Percentiles rank a stretch among this genome's conserved stretches.
Conservation (phyloP, 2,113 vertebrate species). For the Ictalurus furcatus region DNA sequence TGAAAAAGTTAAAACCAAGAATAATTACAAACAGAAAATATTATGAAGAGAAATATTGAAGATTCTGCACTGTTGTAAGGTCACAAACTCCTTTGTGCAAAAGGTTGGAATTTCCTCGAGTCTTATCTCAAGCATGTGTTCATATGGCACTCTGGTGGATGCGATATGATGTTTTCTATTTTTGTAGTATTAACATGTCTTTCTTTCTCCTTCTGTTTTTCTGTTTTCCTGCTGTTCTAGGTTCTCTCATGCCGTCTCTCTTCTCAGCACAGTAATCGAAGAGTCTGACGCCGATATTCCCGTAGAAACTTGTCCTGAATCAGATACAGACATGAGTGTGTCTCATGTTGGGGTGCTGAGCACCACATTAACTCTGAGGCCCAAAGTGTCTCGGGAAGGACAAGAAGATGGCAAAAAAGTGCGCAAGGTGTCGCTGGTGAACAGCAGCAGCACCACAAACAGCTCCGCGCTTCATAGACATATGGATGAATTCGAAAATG, state of each 20-base stretch:
- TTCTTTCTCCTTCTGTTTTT: neutral
- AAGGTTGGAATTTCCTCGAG: too few species aligned
- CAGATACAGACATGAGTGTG: conserved; percentile 57
- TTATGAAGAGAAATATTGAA: neutral
- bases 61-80: neutral
- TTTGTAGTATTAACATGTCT: neutral
- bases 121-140: neutral
- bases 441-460: neutral
- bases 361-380: conserved; percentile 62
- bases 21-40: too few species aligned
- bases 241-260: conserved; percentile 28
- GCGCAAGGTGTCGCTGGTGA: conserved; percentile 75
- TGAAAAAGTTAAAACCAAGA: too few species aligned
- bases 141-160: neutral
- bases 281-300: conserved; percentile 32
- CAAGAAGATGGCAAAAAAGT: conserved; percentile 66
- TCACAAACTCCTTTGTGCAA: neutral
- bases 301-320: conserved; percentile 24
- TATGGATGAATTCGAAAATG: conserved; percentile 6
- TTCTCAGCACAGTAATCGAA: conserved; percentile 14
- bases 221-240: conserved; percentile 45
- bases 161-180: neutral
- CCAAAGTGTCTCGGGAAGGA: neutral
- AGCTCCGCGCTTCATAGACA: neutral
- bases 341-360: conserved; percentile 42